A percentile compares a stretch with the other conserved stretches of the same genome.
These are phyloP conservation scores for Notolepis coatsorum DNA, from an alignment of 2,797 vertebrate genomes.

Conservation along the genomic window DNA sequence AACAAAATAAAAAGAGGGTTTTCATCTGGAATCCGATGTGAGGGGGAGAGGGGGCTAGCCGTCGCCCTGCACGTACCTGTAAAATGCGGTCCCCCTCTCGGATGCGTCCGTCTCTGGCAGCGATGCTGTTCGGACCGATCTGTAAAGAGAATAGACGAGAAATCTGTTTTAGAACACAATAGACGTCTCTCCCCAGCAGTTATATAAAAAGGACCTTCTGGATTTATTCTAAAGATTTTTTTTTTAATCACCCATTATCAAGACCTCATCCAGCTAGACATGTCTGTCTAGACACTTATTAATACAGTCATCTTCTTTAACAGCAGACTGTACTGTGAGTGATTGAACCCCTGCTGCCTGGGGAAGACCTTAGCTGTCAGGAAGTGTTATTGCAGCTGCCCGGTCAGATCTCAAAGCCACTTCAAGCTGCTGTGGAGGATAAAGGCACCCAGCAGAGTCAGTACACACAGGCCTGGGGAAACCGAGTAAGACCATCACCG, in stretches of 20 bases:
- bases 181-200: too few relatives aligned
- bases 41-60: not conserved
- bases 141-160: constrained; percentile 59
- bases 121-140: constrained; percentile 95
- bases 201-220: not conserved
- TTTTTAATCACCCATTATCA: constrained; percentile 20
- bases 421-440: not conserved
- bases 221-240: constrained; percentile 8
- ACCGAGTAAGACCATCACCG: constrained; percentile 1
- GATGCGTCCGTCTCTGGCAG: constrained; percentile 93
- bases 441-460: constrained; percentile 6
- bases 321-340: not conserved
- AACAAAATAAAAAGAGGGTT: constrained; percentile 51
- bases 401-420: constrained; percentile 30
- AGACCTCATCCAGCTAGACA: constrained; percentile 11
- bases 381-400: constrained; percentile 6
- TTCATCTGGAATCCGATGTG: constrained; percentile 49
- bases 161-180: too few relatives aligned
- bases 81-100: constrained; percentile 95
- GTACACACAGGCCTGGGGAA: not conserved
- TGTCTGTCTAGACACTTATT: constrained; percentile 21
- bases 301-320: not conserved
- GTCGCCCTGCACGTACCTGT: constrained; percentile 81
- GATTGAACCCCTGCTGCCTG: not conserved
- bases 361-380: constrained; percentile 21